phyloP scores from a whole-genome alignment of 2,888 invertebrate genomes.

The Eumerus sabulonum region DNA sequence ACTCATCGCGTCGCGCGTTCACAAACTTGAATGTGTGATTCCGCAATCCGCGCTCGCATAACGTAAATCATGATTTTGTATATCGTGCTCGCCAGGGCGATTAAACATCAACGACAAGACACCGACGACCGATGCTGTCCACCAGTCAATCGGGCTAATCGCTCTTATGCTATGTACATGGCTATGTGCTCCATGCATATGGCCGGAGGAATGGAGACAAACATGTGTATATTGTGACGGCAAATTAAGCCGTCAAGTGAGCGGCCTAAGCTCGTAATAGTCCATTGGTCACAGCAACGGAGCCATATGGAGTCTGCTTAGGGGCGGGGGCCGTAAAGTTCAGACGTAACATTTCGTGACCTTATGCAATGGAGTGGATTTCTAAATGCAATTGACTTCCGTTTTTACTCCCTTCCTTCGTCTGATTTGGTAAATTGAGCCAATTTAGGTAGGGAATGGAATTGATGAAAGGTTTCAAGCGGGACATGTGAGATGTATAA shows the following conservation, averaged over 20 bases:
- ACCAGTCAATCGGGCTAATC: constrained; percentile 15
- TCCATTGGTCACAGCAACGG: neutral
- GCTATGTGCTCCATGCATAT: neutral
- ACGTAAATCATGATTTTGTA: too few species aligned
- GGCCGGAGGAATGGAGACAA: neutral
- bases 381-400: neutral
- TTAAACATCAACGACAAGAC: constrained; percentile 21
- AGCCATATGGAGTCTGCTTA: too few species aligned
- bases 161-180: constrained; percentile 5
- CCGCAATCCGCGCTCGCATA: too few species aligned
- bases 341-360: constrained; percentile 43
- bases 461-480: constrained; percentile 18
- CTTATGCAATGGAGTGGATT: constrained; percentile 3
- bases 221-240: too few species aligned
- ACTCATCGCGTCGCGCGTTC: too few species aligned
- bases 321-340: constrained; percentile 3
- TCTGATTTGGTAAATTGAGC: constrained; percentile 28
- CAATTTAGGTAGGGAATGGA: constrained; percentile 24
- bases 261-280: constrained; percentile 23
- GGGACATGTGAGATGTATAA: constrained; percentile 5
- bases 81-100: neutral
- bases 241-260: constrained; percentile 32
- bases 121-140: neutral
- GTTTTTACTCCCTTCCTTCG: constrained; percentile 1
- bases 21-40: too few species aligned